Evolutionary conservation across 2,888 invertebrate species (phyloP), one percentile per base, ranked within the genome.

Genomic region (Drosophila prostipennis): DNA sequence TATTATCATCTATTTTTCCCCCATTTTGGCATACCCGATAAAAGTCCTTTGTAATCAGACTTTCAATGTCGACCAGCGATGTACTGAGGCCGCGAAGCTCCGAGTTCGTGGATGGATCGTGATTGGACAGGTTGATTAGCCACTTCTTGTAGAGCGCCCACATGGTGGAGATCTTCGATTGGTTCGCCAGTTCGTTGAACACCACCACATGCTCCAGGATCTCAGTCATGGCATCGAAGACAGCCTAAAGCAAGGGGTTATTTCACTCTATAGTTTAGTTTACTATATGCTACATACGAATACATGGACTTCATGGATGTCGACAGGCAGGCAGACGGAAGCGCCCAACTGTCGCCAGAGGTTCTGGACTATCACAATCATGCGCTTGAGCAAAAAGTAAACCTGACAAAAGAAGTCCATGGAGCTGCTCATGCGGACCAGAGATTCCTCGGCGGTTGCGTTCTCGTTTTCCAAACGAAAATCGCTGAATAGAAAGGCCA

Each of bases 91-190:
- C 94, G 72, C 93, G 93, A 6, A 96, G 92, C 85, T 95, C 94
- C 3, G 80, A 79, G 16, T 8, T 94, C 93, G 78, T 94, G 92
- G 51, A 94, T 0, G 16, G 34, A 91, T 95, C 94, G 74, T 26
- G 26, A 26, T 95, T 94, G 59, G 94, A 93, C 34, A 96, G 93
- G 34, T 95, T 94, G 77, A 95, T 94, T 0, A 98, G 92, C 88
- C 95, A 94, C 91, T 96, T 94, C 87, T 95, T 94, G 88, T 97
- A 98, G 32, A 94, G 93, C 56, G 93, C 93, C 97, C 97, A 98
- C 89, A 96, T 96, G 56, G 93, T 92, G 2, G 79, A 74, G 8
- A 91, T 86, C 37, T 87, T 89, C 0, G 91, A 90, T 40, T 80
- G 82, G 7, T 77, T 67, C 2, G 90, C 77, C 10, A 92, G 89